Conservation (phyloP, 2,113 vertebrate species). For the Rafetus swinhoei region DNA sequence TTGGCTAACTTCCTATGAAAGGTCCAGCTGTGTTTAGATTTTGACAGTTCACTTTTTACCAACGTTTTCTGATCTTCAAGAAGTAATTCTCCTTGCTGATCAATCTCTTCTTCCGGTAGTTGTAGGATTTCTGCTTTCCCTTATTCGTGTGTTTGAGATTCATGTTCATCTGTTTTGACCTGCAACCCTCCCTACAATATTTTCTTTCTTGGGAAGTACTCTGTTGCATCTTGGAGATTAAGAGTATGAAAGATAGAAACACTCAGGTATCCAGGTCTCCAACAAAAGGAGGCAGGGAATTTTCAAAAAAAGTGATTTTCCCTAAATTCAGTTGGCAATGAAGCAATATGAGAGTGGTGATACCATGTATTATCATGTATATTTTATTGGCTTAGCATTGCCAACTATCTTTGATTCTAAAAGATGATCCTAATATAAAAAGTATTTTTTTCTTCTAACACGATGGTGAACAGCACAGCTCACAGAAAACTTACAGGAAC, state of each 20-base stretch:
- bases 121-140: not conserved
- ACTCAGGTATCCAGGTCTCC: not conserved
- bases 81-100: not conserved
- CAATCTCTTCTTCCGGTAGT: not conserved
- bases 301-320: not conserved
- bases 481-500: not conserved
- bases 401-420: not conserved
- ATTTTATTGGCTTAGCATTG: accelerated
- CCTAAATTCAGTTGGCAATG: not conserved
- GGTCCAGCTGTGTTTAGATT: not conserved
- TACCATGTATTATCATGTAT: not conserved
- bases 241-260: not conserved
- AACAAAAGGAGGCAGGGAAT: not conserved
- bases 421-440: not conserved
- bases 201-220: not conserved
- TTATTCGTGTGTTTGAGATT: not conserved
- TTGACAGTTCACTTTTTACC: not conserved
- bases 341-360: not conserved
- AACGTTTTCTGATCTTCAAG: not conserved
- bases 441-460: not conserved
- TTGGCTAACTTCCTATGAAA: not conserved
- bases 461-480: accelerated
- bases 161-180: not conserved
- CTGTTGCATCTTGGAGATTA: not conserved
- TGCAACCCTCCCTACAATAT: not conserved